Evolutionary conservation across 2,888 invertebrate genomes (phyloP).

Genomic region (Elmis aenea): DNA sequence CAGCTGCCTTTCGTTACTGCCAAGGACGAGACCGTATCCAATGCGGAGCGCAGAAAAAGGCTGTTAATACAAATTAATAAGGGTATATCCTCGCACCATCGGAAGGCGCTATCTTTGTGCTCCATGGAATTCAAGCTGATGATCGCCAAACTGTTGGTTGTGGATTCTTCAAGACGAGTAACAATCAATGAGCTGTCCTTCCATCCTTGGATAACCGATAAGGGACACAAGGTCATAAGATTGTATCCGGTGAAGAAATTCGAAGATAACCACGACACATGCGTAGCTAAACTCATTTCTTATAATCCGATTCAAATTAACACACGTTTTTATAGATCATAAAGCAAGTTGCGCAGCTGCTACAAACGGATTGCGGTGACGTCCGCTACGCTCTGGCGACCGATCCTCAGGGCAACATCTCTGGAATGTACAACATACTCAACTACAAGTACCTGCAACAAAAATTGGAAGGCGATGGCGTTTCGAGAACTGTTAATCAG

Average conservation of each 20-base stretch:
- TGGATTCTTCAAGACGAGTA: constrained; percentile 53
- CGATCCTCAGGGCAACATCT: constrained; percentile 55
- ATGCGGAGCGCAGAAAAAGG: constrained; percentile 55
- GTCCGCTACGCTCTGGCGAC: constrained; percentile 50
- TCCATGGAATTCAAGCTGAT: constrained; percentile 48
- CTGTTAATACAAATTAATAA: constrained; percentile 62
- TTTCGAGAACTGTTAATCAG: constrained; percentile 25
- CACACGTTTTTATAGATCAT: constrained; percentile 32
- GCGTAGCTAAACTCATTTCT: constrained; percentile 4
- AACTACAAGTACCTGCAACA: constrained; percentile 23
- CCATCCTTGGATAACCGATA: constrained; percentile 57
- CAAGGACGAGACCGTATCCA: constrained; percentile 40
- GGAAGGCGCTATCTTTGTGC: constrained; percentile 48
- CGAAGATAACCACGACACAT: constrained; percentile 35
- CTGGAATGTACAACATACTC: constrained; percentile 60
- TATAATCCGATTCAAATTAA: too few species aligned
- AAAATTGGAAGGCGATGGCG: constrained; percentile 32
- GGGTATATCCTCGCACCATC: constrained; percentile 58
- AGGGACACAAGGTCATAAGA: constrained; percentile 50
- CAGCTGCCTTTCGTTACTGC: constrained; percentile 59
- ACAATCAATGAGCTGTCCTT: constrained; percentile 53
- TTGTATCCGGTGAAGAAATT: constrained; percentile 48
- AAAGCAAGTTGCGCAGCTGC: constrained; percentile 52
- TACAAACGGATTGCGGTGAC: constrained; percentile 45
- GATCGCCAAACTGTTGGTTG: constrained; percentile 53